phyloP scores from a whole-genome alignment of 2,888 invertebrate species.

The Cryptocephalus moraei region DNA sequence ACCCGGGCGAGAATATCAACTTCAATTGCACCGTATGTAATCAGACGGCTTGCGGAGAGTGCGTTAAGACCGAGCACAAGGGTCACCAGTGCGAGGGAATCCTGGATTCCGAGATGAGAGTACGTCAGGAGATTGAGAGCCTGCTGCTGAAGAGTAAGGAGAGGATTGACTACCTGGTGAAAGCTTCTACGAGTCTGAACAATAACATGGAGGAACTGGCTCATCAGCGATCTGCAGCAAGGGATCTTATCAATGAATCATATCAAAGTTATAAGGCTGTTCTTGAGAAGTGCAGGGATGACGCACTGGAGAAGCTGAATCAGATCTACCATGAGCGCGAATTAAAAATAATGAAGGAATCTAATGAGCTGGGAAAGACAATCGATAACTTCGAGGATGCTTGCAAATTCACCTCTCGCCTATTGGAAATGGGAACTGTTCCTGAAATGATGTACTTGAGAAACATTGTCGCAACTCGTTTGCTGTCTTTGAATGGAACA shows the following conservation, averaged over 20 bases:
- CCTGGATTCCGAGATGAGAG: constrained; percentile 61
- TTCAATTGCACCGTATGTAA: constrained; percentile 84
- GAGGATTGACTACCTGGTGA: constrained; percentile 66
- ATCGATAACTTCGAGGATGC: constrained; percentile 79
- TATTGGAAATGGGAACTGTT: constrained; percentile 75
- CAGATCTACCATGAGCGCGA: constrained; percentile 75
- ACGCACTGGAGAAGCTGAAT: constrained; percentile 61
- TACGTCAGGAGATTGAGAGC: constrained; percentile 66
- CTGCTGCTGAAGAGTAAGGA: constrained; percentile 66
- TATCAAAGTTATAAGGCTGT: constrained; percentile 71
- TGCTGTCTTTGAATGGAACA: constrained; percentile 67
- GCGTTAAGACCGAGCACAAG: constrained; percentile 73
- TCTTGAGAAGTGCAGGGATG: constrained; percentile 71
- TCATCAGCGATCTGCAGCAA: constrained; percentile 76
- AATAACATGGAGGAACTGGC: constrained; percentile 78
- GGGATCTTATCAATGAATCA: constrained; percentile 70
- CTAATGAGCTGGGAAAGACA: constrained; percentile 69
- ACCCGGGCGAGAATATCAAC: constrained; percentile 74
- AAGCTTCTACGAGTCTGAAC: constrained; percentile 63
- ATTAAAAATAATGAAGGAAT: constrained; percentile 80
- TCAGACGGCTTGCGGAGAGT: constrained; percentile 80
- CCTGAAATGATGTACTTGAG: constrained; percentile 77
- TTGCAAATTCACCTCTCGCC: constrained; percentile 70
- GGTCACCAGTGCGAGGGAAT: constrained; percentile 79
- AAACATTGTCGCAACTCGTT: constrained; percentile 66